Base-by-base conservation (phyloP, 2,797 vertebrate genomes). In the Toxotes lorentzi region DNA sequence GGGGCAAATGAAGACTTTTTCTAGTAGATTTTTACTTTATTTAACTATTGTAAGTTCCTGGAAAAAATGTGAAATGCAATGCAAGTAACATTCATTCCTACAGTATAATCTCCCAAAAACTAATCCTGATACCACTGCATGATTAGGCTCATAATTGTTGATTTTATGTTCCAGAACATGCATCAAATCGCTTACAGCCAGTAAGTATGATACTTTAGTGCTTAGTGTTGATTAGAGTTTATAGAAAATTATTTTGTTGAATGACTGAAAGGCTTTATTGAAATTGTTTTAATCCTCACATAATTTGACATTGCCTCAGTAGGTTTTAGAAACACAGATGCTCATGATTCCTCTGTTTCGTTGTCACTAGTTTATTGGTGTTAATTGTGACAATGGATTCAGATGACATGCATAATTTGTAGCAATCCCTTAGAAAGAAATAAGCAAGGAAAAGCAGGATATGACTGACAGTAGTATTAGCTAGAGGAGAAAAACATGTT, bases 381-480 rank as follows among this genome's bases (percentile, higher is more conserved):
- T 79, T 85, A 79, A 82, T 80, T 82, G 66, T 70, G 34, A 68
- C 59, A 64, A 38, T 75, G 50, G 12, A 84, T 77, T 81, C 69
- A 70, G 41, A 54, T 76, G 71, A 70, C 35, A 48, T 58, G 72
- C 48, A 34, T 78, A 50, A 59, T 86, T 87, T 78, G 50, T 27
- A 38, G 51, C 32, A 66, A 62, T 62, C 5, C 24, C 54, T 82
- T 45, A 10, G 54, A 47, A 30, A 12, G 47, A 74, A 83, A 72
- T 45, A 59, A 76, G 57, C 14, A 70, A 53, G 63, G 17, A 73
- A 76, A 62, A 71, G 4, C 7, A 11, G 21, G 10, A 16, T 16
- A 53, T 17, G 60, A 38, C 58, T 75, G 75, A 47, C 23, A 68
- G 59, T 9, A 56, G 45, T 23, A 35, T 19, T 48, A 43, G 71